phyloP scores from a whole-genome alignment of 2,888 invertebrate genomes.

The Tridacna crocea region DNA sequence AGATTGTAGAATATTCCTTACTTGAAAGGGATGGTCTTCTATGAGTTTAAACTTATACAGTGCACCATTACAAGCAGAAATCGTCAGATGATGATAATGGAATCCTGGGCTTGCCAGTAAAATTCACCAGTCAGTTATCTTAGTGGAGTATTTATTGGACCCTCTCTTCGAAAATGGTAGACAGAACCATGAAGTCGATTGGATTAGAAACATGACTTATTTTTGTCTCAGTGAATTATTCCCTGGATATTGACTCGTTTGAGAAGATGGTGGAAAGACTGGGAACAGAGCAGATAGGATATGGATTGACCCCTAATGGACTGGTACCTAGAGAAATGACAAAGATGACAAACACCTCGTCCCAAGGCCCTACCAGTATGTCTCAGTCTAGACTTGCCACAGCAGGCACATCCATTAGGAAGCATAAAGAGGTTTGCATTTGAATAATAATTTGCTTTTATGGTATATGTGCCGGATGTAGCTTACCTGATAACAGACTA shows the following conservation, averaged over 20 bases:
- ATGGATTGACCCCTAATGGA: slow-evolving; percentile 62
- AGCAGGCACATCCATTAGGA: slow-evolving; percentile 56
- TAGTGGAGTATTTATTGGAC: too few relatives aligned
- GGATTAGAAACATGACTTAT: neutral
- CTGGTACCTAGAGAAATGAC: slow-evolving; percentile 65
- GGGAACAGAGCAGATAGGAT: slow-evolving; percentile 58
- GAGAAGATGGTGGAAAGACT: slow-evolving; percentile 72
- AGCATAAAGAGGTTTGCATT: slow-evolving; percentile 49
- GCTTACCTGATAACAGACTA: too few relatives aligned
- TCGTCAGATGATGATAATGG: too few relatives aligned
- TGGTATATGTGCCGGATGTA: too few relatives aligned
- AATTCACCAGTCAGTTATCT: too few relatives aligned
- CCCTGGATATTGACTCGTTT: slow-evolving; percentile 78
- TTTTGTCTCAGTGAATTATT: slow-evolving; percentile 43
- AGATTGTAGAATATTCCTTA: too few relatives aligned
- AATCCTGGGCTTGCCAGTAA: too few relatives aligned
- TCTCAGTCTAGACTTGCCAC: slow-evolving; percentile 66
- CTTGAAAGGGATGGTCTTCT: too few relatives aligned
- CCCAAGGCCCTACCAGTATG: slow-evolving; percentile 59
- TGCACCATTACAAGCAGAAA: too few relatives aligned
- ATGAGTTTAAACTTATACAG: too few relatives aligned
- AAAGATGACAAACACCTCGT: slow-evolving; percentile 60
- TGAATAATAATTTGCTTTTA: neutral
- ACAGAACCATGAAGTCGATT: too few relatives aligned
- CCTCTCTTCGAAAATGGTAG: too few relatives aligned